A percentile compares a stretch with the other conserved stretches of the same genome.
Conservation (phyloP, 2,888 invertebrate genomes). For the Pammene aurita region DNA sequence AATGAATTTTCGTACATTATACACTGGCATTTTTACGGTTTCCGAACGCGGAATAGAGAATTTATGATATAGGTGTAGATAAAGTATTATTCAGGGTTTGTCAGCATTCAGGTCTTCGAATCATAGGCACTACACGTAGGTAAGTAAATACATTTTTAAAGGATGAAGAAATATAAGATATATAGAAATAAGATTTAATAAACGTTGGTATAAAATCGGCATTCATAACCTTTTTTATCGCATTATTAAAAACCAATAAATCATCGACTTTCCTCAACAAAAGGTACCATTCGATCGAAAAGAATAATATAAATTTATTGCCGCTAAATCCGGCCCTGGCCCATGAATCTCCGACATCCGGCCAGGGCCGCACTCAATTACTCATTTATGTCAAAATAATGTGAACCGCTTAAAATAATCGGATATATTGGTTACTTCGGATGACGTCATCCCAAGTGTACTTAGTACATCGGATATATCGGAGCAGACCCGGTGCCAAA, state of each 20-base stretch:
- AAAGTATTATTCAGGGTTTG: no score
- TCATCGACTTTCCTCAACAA: slow-evolving; percentile 24
- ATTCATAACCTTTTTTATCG: background rate
- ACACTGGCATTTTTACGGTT: no score
- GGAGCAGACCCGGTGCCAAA: no score
- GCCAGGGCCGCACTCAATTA: slow-evolving; percentile 70
- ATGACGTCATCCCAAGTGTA: slow-evolving; percentile 24
- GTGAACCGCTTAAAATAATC: slow-evolving; percentile 68
- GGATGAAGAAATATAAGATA: no score
- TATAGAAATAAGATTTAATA: no score
- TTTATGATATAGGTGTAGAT: no score
- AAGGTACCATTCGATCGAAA: slow-evolving; percentile 25
- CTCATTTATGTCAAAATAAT: slow-evolving; percentile 77
- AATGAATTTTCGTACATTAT: no score
- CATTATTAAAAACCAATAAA: slow-evolving; percentile 29
- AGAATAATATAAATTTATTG: slow-evolving; percentile 36
- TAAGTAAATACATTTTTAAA: no score
- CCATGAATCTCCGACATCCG: slow-evolving; percentile 75
- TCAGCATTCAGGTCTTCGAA: no score
- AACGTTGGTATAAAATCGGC: background rate
- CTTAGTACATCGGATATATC: background rate
- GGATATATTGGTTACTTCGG: slow-evolving; percentile 53
- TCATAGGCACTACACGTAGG: no score
- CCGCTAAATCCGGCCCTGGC: slow-evolving; percentile 39
- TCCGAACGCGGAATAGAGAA: no score